Conservation (phyloP, 2,113 vertebrate species). For the Odocoileus virginianus region DNA sequence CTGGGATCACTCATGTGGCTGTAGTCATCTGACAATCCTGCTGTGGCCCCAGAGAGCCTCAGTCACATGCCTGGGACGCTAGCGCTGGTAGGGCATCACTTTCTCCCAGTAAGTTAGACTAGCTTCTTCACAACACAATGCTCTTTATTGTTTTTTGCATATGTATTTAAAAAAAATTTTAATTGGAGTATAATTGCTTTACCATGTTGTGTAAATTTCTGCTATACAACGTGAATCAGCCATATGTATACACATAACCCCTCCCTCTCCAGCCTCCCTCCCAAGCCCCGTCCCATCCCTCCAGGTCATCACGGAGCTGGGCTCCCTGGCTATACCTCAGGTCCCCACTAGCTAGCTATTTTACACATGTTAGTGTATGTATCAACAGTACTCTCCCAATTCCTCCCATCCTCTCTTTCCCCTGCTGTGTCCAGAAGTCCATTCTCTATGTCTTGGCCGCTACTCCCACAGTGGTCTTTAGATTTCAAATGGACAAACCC, state of each 20-base stretch:
- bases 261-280: background rate
- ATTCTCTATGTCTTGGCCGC: background rate
- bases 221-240: background rate
- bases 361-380: background rate
- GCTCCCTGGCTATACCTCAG: background rate
- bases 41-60: background rate
- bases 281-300: background rate
- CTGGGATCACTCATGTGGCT: background rate
- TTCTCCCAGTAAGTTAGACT: background rate
- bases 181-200: background rate
- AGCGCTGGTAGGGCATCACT: background rate
- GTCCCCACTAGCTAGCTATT: background rate
- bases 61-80: background rate
- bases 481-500: background rate
- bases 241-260: background rate
- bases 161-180: background rate
- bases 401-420: background rate
- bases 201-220: background rate
- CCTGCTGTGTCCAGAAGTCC: background rate
- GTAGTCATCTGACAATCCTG: background rate
- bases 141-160: background rate
- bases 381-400: background rate
- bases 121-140: background rate
- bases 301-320: background rate
- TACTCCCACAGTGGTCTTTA: background rate